Base-by-base conservation (phyloP, 2,797 vertebrate genomes). In the Morus bassanus region DNA sequence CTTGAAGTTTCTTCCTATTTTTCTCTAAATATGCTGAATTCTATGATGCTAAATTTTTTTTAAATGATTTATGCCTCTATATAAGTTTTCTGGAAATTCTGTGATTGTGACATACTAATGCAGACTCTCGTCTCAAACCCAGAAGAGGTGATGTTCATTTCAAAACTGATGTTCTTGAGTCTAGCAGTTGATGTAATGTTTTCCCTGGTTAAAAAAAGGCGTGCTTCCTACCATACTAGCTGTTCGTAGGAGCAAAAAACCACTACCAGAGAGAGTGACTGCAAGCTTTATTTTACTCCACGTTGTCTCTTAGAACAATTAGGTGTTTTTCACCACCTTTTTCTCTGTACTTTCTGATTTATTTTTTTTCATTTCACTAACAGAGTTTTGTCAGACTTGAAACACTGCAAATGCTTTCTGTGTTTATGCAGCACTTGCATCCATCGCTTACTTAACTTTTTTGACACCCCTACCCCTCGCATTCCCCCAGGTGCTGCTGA, bases 401-500 rank as follows among this genome's bases (percentile, higher is more conserved):
- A 94, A 77, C 80, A 46, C 43, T 60, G n/a, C 21, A 59, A 3
- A 3, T 76, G 28, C 25, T 46, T 72, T 51, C 59, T 77, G 9
- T 76, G 70, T 68, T 63, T 82, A 56, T 64, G 24, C 30, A 93
- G 51, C 37, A 31, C 51, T 85, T 56, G 28, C 5, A 79, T 82
- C 65, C 4, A 9, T 83, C 27, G 12, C 9, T n/a, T 69, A 59
- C 12, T 84, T 85, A 83, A 77, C 37, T 48, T 53, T 90, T 87
- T 78, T 88, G 33, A 72, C 18, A 48, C 4, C 8, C 5, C 15
- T 8, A 8, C 13, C 21, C 2, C 4, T 1, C 4, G 5, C 5
- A 2, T 19, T 43, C 23, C 18, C 27, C 28, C 43, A 27, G 21
- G 10, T 67, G 39, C 64, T 82, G 28, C 70, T 88, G 70, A 74